Evolutionary conservation across 2,797 vertebrate species (phyloP), one percentile per base, ranked within the genome.

Genomic region (Emydoidea blandingii): DNA sequence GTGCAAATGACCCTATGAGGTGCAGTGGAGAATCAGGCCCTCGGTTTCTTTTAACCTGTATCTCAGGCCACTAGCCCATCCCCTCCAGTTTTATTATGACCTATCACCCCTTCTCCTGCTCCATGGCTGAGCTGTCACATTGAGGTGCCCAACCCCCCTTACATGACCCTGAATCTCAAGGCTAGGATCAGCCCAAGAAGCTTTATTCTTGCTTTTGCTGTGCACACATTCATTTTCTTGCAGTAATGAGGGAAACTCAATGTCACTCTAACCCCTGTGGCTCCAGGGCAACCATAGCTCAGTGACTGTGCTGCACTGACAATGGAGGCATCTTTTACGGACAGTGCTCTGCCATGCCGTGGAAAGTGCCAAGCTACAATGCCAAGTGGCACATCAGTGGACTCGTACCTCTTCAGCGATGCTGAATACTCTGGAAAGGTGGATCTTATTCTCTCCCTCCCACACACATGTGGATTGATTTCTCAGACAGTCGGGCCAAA

Each of bases 31-130:
- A 87, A 53, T 8, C 9, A 87, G 87, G 81, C 78, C 93, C 85
- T 79, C 37, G 88, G 65, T 93, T 95, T 31, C 65, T 37, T 68
- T 68, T 11, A 85, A 68, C 15, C 53, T 93, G 92, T 86, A 82
- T 86, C 81, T 41, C 18, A 79, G 65, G 92, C 86, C 18, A 18
- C 19, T 91, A 86, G 82, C 82, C 87, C 81, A 59, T 65, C 7
- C 29, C 44, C 88, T 79, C 50, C 80, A 12, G 15, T 83, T 81
- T 47, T 49, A 0, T 87, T 14, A 29, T 34, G 14, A 34, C 6
- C 8, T 72, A 62, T 68, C 3, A 15, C 62, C 31, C 56, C 53
- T 53, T 23, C 57, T 21, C 90, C 31, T 65, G 59, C 54, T 25
- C 54, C 21, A 6, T 8, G 68, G 2, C 68, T 82, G 59, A 83